Percentiles rank a stretch among this genome's conserved stretches.
phyloP scores from a whole-genome alignment of 2,888 invertebrate genomes.

The Apantesis nais region DNA sequence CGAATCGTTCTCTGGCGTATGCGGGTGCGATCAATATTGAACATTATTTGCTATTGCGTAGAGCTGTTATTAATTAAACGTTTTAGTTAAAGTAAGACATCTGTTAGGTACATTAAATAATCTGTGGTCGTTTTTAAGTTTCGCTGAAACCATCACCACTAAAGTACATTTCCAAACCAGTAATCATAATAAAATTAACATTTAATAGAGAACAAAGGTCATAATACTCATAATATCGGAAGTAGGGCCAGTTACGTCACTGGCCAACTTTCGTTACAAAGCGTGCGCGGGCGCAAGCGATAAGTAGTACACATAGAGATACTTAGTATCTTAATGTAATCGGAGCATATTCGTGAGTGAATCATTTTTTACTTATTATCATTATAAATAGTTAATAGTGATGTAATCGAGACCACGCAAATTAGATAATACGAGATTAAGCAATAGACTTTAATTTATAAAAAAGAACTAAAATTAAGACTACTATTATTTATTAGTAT shows the following conservation, averaged over 20 bases:
- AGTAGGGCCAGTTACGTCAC: slow-evolving; percentile 58
- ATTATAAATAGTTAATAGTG: slow-evolving; percentile 9
- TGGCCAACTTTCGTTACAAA: slow-evolving; percentile 56
- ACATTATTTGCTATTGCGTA: background rate
- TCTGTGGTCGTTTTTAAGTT: background rate
- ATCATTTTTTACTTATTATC: slow-evolving; percentile 10
- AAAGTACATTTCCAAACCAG: background rate
- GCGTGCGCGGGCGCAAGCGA: slow-evolving; percentile 30
- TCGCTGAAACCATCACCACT: background rate
- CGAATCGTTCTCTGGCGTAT: background rate
- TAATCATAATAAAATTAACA: background rate
- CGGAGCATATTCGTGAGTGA: slow-evolving; percentile 18
- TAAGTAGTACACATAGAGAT: slow-evolving; percentile 32
- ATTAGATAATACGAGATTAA: slow-evolving; percentile 2
- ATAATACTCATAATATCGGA: slow-evolving; percentile 47
- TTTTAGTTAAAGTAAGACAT: background rate
- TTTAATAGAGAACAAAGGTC: slow-evolving; percentile 42
- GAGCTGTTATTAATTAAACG: background rate
- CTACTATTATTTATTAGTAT: background rate
- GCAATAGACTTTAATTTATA: slow-evolving; percentile 1
- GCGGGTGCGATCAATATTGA: background rate
- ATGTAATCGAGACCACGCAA: slow-evolving; percentile 6
- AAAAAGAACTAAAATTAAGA: background rate
- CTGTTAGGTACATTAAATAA: background rate
- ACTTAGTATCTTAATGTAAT: slow-evolving; percentile 9